Base-by-base conservation (phyloP, 2,888 invertebrate species). In the Dromius quadrimaculatus region DNA sequence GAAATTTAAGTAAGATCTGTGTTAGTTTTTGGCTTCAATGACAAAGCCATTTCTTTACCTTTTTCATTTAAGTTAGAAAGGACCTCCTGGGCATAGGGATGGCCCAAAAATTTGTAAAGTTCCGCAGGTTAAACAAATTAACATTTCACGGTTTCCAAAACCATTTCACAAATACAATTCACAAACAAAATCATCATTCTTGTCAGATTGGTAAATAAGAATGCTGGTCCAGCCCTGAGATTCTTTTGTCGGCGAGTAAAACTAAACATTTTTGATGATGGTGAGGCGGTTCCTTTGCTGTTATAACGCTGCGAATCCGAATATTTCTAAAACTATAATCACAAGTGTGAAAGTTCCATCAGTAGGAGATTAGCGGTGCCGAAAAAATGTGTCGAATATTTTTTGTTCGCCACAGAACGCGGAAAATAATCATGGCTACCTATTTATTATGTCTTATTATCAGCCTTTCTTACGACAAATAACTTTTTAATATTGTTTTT, bases 321-420 rank as follows among this genome's bases (percentile, higher is more conserved):
- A 59, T 19, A 36, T 59, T 38, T 59, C 38, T 36, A 59, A 36
- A 59, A 34, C 59, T 59, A 59, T 59, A 59, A 59, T 59, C 38
- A 59, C 34, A 59, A 20, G 59, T 38, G 59, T 59, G 59, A 59
- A 59, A 59, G 38, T 59, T 47, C 19, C 59, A 59, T 59, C 38
- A 36, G 59, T 19, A 59, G 19, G 17, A 34, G 36, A 59, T 59
- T 59, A 38, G 38, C 19, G 59, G 17, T 5, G 36, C 8, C 23
- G 20, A 59, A 59, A 59, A 59, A 59, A 59, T 59, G 20, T 47
- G 34, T 59, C 59, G 19, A 36, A 36, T 28, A 28, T 54, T 54
- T 54, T 54, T 54, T 54, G 50, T 54, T 54, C 28, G 22, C 13
- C 28, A 28, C 28, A n/a, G 15, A 54, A 54, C 28, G 28, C 28